Percentiles rank a stretch among this genome's conserved stretches.
phyloP scores from a whole-genome alignment of 2,113 vertebrate species.

The Panthera uncia region DNA sequence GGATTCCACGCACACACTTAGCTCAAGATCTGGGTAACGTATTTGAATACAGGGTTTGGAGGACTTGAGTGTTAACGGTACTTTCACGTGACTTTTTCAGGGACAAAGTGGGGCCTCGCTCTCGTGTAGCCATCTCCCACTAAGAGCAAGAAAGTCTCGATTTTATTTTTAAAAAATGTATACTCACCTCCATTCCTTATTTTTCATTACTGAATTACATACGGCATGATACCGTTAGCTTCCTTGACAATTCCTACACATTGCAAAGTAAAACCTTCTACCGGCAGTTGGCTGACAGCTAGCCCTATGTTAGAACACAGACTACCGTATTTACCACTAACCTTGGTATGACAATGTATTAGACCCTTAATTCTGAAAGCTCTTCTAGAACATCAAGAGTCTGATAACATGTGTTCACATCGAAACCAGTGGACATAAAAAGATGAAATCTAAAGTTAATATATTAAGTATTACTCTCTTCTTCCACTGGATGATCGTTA shows the following conservation, averaged over 20 bases:
- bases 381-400: background rate
- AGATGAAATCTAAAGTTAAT: background rate
- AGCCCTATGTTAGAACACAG: background rate
- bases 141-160: background rate
- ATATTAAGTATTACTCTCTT: background rate
- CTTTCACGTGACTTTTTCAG: background rate
- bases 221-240: background rate
- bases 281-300: background rate
- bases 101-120: background rate
- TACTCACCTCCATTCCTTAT: background rate
- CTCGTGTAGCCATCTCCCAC: background rate
- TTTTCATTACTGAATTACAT: background rate
- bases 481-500: background rate
- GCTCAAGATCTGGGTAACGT: fast-evolving
- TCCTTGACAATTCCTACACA: background rate
- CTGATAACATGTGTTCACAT: background rate
- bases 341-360: background rate
- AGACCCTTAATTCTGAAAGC: background rate
- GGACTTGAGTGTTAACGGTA: background rate
- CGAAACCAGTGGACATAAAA: background rate
- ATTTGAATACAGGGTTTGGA: background rate
- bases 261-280: background rate
- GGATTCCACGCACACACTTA: fast-evolving
- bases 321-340: background rate
- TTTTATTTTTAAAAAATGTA: background rate